Base-by-base conservation (phyloP, 2,113 vertebrate species). In the Oriolus oriolus region DNA sequence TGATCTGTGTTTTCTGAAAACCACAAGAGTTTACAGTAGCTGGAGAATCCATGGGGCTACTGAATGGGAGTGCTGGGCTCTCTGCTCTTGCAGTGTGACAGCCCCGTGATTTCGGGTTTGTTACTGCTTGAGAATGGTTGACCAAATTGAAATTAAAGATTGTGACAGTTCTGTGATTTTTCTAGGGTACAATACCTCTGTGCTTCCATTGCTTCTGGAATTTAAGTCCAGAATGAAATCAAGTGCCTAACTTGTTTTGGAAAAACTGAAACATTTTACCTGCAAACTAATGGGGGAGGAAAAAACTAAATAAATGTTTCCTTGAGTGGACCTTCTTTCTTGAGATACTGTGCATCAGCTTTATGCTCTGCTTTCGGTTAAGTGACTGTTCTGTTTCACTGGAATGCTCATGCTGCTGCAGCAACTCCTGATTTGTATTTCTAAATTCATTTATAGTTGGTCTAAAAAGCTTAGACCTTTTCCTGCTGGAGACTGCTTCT, bases 51-150 rank as follows among this genome's bases (percentile, higher is more conserved):
- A 2, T 8, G 39, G 39, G 35, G 35, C 13, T 30, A 0, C 31
- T 68, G 30, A 26, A 4, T 41, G 19, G 14, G 35, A 13, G 11
- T 6, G 26, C 6, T 79, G 42, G 11, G 33, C 27, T 56, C 74
- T 65, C 4, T 27, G 20, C 18, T 37, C 49, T 22, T 30, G n/a
- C 26, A 22, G 11, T 14, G 26, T 16, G 13, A 57, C 66, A 80
- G 24, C 23, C 65, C 28, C 2, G 1, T 30, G 31, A 10, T 69
- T 52, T 39, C 0, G 0, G 17, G 2, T 53, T 85, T 89, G 15
- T 73, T 39, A 12, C 33, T 65, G 11, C 35, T 28, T 56, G 37
- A n/a, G 57, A 69, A 30, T 28, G 44, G 19, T 30, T 75, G 26
- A 49, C 26, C 37, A 39, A 56, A 49, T n/a, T 52, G 27, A 39